Base-by-base conservation (phyloP, 2,888 invertebrate genomes). In the Ormia ochracea region DNA sequence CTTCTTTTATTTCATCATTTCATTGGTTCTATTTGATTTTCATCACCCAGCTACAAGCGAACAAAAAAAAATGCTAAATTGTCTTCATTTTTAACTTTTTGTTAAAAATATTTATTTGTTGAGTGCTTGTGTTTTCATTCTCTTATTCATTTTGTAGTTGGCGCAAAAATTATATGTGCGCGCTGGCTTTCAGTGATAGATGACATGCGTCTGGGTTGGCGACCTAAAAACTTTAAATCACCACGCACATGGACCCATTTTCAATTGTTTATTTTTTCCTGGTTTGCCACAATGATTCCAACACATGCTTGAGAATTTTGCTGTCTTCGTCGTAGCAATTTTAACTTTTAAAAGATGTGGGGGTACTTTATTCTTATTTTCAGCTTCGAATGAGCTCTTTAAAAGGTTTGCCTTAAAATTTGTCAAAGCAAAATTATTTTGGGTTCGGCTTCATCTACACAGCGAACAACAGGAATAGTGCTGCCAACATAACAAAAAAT, bases 171-270 rank as follows among this genome's bases (percentile, higher is more conserved):
- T 59, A 65, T 69, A 48, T 58, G 68, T 17, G 70, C 36, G 52
- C 48, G 68, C 75, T 58, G 26, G 3, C 23, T 72, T 45, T 52
- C 75, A 66, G 59, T 83, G 83, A 83, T 83, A 68, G 81, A 83
- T 83, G 83, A 81, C 81, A 81, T 81, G 83, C 83, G 83, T 81
- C 78, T 81, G 68, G 77, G 41, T 74, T 74, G 73, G 81, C 73
- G 81, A 59, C 63, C 69, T 70, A 81, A 58, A 69, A 74, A 70
- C 38, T 43, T 54, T 38, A 65, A 66, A 66, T 69, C 76, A 76
- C 75, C 79, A 76, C 72, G 78, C 72, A 81, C 54, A 66, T 78
- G 78, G 59, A 78, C 81, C 80, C 68, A 80, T 72, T 80, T 69
- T 80, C 66, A 72, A 80, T 76, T 76, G 66, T 66, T 72, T 14